phyloP scores from a whole-genome alignment of 2,113 vertebrate genomes.

The Orientallactaga bullata region DNA sequence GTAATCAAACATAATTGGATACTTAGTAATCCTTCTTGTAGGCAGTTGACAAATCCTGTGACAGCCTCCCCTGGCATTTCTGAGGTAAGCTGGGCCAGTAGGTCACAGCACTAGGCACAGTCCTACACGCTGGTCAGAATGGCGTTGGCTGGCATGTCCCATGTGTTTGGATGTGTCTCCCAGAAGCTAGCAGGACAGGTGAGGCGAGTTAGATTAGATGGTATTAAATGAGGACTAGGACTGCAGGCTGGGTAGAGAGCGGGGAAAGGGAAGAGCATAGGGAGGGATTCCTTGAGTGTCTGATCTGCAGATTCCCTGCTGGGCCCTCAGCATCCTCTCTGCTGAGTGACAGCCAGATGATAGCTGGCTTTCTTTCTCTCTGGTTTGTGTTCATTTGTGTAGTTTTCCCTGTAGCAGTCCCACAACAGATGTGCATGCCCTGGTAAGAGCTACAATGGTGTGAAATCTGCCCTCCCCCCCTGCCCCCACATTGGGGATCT shows the following conservation, averaged over 20 bases:
- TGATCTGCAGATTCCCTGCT: neutral
- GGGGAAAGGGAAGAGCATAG: neutral
- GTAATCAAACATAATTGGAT: neutral
- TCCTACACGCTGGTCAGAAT: accelerated
- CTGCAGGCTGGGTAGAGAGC: too few relatives aligned
- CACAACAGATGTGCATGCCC: accelerated
- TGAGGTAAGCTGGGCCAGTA: neutral
- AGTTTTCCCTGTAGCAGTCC: neutral
- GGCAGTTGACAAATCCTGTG: neutral
- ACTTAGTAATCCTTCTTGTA: neutral
- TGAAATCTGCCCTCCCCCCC: neutral
- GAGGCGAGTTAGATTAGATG: neutral
- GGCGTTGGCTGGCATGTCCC: accelerated
- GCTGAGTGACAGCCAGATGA: neutral
- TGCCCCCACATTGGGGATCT: too few relatives aligned
- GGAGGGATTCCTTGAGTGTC: neutral
- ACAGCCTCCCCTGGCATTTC: neutral
- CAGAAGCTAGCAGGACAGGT: neutral
- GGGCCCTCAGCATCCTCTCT: accelerated
- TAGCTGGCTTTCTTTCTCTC: neutral
- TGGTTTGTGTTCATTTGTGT: neutral
- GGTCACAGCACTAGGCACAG: neutral
- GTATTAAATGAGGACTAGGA: neutral
- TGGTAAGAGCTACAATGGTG: accelerated
- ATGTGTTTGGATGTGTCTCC: neutral